These are phyloP conservation scores for Pseudorectes ferrugineus DNA, from an alignment of 2,113 vertebrate species.

Conservation along the genomic window DNA sequence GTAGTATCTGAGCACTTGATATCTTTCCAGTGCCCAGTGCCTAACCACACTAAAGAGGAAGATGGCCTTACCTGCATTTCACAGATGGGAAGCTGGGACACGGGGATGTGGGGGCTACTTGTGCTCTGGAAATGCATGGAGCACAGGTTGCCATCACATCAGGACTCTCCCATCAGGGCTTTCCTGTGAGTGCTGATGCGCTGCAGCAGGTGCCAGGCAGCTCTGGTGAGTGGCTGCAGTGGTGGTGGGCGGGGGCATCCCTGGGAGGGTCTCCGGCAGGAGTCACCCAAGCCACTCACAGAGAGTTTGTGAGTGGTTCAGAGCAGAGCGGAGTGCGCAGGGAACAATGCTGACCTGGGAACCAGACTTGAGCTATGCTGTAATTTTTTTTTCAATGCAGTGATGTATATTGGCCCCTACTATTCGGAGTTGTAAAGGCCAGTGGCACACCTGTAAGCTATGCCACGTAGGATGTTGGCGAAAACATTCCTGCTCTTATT, in stretches of 20 bases:
- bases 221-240: neutral
- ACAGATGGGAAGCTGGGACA: neutral
- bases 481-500: neutral
- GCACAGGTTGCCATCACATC: neutral
- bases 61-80: neutral
- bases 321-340: rapidly evolving
- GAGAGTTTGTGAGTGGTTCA: neutral
- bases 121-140: neutral
- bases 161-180: neutral
- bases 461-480: neutral
- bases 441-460: neutral
- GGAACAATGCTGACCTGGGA: rapidly evolving
- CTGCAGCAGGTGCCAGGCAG: neutral
- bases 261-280: neutral
- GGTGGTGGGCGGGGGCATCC: too few relatives aligned
- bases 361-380: neutral
- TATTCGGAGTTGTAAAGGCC: neutral
- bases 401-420: neutral
- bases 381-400: neutral
- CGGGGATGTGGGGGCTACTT: rapidly evolving
- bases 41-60: neutral
- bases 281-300: neutral
- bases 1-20: neutral
- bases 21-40: neutral
- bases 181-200: rapidly evolving